Evolutionary conservation across 2,113 vertebrate genomes (phyloP).

Genomic region (Notarius quadriscutis): DNA sequence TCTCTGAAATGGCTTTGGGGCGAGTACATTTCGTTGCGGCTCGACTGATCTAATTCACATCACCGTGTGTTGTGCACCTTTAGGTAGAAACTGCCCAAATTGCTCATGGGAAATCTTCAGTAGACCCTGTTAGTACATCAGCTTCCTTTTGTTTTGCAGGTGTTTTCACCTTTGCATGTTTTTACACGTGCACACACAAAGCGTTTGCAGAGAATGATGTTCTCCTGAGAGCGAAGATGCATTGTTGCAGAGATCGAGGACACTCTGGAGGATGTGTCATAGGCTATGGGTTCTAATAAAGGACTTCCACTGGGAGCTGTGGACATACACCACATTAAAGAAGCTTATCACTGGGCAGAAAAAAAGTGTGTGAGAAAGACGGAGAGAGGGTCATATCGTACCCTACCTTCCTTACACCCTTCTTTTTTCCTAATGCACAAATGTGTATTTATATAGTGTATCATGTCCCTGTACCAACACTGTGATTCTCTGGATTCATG

Average conservation of each 20-base stretch:
- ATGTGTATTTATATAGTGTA: background rate
- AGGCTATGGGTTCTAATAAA: conserved; percentile 6
- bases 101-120: background rate
- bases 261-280: background rate
- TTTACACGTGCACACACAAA: background rate
- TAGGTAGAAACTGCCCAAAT: background rate
- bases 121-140: background rate
- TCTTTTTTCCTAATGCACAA: background rate
- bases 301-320: conserved; percentile 13
- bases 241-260: background rate
- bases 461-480: background rate
- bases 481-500: background rate
- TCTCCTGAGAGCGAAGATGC: background rate
- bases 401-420: background rate
- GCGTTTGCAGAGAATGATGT: background rate
- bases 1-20: background rate
- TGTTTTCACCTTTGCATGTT: background rate
- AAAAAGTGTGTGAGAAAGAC: background rate
- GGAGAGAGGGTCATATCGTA: background rate
- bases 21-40: background rate
- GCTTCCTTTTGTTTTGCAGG: background rate
- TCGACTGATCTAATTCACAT: background rate
- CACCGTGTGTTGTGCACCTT: background rate
- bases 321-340: background rate
- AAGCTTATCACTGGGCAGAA: background rate